Conservation (phyloP, 2,113 vertebrate species). For the Charina bottae region DNA sequence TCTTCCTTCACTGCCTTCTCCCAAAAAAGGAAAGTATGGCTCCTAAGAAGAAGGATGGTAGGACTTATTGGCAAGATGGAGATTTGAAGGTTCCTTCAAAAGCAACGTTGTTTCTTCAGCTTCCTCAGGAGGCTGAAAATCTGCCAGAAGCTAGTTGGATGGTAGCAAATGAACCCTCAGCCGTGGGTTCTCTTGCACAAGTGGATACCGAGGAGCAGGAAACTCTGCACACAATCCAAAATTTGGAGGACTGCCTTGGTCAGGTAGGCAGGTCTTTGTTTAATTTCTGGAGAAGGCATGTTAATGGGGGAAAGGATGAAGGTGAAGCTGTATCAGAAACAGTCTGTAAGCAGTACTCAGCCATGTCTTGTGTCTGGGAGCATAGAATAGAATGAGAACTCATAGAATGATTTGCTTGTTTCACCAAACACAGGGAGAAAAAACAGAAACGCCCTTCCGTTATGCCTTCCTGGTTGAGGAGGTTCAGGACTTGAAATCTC, state of each 20-base stretch:
- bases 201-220: not conserved
- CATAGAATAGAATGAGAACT: not conserved
- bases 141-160: not conserved
- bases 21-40: not conserved
- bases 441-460: not conserved
- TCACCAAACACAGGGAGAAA: not conserved
- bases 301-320: not conserved
- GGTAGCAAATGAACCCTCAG: not conserved
- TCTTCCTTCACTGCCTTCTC: not conserved
- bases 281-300: not conserved
- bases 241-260: slow-evolving; percentile 25
- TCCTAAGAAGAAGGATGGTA: slow-evolving; percentile 15
- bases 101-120: not conserved
- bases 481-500: not conserved
- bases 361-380: not conserved
- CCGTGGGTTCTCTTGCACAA: not conserved
- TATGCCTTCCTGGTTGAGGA: not conserved
- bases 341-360: not conserved
- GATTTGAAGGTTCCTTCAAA: not conserved
- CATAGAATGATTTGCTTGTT: not conserved
- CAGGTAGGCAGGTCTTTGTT: slow-evolving; percentile 15
- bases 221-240: slow-evolving; percentile 12
- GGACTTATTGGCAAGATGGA: not conserved
- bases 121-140: not conserved
- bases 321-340: too few species aligned